Base-by-base conservation (phyloP, 37 sponge, comb jelly and placozoan genomes). In the Petrosia ficiformis region DNA sequence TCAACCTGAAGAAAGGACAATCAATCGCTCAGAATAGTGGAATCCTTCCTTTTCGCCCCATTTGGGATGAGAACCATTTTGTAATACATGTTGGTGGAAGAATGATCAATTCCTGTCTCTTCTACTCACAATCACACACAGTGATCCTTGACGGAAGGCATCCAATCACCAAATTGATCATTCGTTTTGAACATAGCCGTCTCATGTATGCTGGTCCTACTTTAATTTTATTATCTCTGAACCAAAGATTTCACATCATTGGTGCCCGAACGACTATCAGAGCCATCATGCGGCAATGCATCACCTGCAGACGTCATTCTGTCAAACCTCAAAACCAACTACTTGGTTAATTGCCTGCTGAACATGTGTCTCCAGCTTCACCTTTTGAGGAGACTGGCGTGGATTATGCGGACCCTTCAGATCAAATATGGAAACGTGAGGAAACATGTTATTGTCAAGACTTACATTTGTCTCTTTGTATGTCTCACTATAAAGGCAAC, bases 61-160 rank as follows among this genome's bases (percentile, higher is more conserved):
- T 60, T 41, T 40, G 59, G 44, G 76, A 76, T 65, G 8, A 44
- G 54, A 68, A 68, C 70, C n/a, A n/a, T n/a, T n/a, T n/a, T n/a
- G n/a, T n/a, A n/a, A n/a, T n/a, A n/a, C n/a, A n/a, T 54, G 79
- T 78, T 11, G 79, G 79, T 68, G 79, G 79, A 68, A 35, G 79
- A 52, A 68, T 68, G 54, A 68, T 26, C n/a, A 70, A 80, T 34
- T 80, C 72, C 19, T 58, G 21, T 32, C 64, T 80, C 26, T 30
- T 61, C 28, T 70, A 70, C 64, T 57, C 61, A 16, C 60, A 80
- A 37, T 38, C 41, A 33, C 80, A 80, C 58, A 71, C 80, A 16
- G 72, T 70, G 42, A 80, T 80, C 42, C 71, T 80, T 36, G 63
- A 80, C 71, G 80, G 80, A 59, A 71, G 4, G 28, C 80, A 80